These are phyloP conservation scores for Antheraea pernyi DNA, from an alignment of 1,140 invertebrate species.

Conservation along the genomic window DNA sequence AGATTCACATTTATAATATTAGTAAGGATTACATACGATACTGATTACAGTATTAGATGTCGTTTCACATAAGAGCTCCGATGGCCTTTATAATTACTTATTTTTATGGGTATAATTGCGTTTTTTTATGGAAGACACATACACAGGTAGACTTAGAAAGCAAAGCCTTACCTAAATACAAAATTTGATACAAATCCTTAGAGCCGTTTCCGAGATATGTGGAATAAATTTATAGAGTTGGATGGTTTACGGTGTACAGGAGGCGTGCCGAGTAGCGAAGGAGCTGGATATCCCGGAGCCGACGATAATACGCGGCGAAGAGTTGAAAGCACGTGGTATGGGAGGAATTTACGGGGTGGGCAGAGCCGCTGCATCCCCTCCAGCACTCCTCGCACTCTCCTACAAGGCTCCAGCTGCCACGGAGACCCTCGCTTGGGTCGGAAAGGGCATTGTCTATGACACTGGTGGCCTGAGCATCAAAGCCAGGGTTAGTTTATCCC, in stretches of 20 bases:
- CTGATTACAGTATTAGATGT: no score
- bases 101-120: no score
- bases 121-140: no score
- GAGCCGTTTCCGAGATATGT: no score
- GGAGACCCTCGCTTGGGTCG: slow-evolving; percentile 92
- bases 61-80: no score
- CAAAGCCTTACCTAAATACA: no score
- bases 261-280: slow-evolving; percentile 83
- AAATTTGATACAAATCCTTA: no score
- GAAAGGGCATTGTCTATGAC: slow-evolving; percentile 96
- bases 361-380: slow-evolving; percentile 84
- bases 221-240: no score
- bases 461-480: slow-evolving; percentile 96
- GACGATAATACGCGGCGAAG: slow-evolving; percentile 87
- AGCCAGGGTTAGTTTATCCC: slow-evolving; percentile 84
- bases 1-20: no score
- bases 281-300: slow-evolving; percentile 82
- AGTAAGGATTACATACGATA: no score
- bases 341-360: slow-evolving; percentile 94
- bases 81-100: no score
- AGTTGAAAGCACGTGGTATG: slow-evolving; percentile 86
- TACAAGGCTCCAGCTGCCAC: slow-evolving; percentile 82
- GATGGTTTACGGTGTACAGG: slow-evolving; percentile 48
- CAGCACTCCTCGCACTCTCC: slow-evolving; percentile 89
- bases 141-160: no score